These are phyloP conservation scores for Gallirallus australis DNA, from an alignment of 2,797 vertebrate genomes.

Conservation along the genomic window DNA sequence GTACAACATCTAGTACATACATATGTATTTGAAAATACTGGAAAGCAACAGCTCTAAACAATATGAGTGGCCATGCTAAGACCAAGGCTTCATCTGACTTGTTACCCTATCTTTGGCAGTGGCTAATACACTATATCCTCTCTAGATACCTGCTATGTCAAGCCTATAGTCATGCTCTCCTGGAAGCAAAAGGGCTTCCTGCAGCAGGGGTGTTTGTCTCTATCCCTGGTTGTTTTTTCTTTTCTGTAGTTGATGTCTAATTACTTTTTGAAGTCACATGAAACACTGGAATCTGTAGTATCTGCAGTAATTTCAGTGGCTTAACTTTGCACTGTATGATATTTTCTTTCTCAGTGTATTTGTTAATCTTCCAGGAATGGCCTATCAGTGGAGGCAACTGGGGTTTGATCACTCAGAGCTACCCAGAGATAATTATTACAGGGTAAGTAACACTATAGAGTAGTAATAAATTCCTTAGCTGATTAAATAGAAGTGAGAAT, in stretches of 20 bases:
- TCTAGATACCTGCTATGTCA: neutral
- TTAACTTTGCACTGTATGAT: neutral
- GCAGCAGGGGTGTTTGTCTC: neutral
- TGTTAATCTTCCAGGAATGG: conserved; percentile 89
- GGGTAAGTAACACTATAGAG: conserved; percentile 84
- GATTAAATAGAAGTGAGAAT: neutral
- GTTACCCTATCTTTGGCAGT: neutral
- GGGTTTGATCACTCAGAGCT: conserved; percentile 97
- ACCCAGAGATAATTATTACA: conserved; percentile 99
- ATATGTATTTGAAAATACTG: neutral
- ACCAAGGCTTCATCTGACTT: neutral
- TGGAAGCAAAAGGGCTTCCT: neutral
- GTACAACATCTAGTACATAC: conserved; percentile 70
- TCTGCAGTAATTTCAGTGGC: neutral
- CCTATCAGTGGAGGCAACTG: conserved; percentile 98
- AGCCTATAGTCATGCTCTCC: neutral
- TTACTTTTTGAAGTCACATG: neutral
- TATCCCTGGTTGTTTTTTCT: neutral
- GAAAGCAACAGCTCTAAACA: neutral
- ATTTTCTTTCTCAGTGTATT: conserved; percentile 47
- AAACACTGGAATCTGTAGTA: neutral
- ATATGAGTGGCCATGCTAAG: neutral
- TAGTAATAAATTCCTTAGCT: neutral
- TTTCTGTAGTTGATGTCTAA: neutral
- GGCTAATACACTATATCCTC: neutral